phyloP scores from a whole-genome alignment of 1,140 invertebrate species.

The Bombus confusus region DNA sequence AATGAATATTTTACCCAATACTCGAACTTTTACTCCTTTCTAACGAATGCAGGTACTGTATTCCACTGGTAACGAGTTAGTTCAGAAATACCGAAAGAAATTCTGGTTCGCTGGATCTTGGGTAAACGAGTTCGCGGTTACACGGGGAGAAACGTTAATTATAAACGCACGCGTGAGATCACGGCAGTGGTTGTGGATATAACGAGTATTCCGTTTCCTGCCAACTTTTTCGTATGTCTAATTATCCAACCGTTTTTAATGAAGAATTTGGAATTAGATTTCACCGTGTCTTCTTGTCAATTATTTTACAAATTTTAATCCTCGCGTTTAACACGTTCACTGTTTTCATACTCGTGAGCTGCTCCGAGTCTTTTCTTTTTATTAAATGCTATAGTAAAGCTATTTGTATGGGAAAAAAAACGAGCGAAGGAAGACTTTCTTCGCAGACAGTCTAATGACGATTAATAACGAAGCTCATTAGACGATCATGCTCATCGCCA shows the following conservation, averaged over 20 bases:
- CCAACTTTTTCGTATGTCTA: background rate
- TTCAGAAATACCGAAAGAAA: background rate
- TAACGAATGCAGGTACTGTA: background rate
- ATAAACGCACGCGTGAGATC: conserved; percentile 40
- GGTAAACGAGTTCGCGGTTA: background rate
- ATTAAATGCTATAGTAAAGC: too few species aligned
- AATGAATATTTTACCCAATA: background rate
- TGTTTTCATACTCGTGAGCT: background rate
- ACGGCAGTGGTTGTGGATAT: background rate
- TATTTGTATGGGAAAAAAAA: too few species aligned
- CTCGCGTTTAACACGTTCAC: background rate
- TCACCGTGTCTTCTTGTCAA: background rate
- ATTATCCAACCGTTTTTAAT: background rate
- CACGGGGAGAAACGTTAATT: conserved; percentile 16
- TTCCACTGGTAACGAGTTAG: background rate
- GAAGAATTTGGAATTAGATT: background rate
- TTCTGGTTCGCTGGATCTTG: background rate
- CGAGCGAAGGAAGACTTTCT: too few species aligned
- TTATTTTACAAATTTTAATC: background rate
- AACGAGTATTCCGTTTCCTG: conserved; percentile 8
- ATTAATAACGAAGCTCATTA: too few species aligned
- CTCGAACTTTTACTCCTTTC: background rate
- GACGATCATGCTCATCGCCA: too few species aligned
- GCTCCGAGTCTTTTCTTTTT: rapidly evolving
- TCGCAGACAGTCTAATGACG: too few species aligned